Percentiles rank a stretch among this genome's conserved stretches.
Conservation (phyloP, 2,113 vertebrate species). For the Oreotrochilus melanogaster region DNA sequence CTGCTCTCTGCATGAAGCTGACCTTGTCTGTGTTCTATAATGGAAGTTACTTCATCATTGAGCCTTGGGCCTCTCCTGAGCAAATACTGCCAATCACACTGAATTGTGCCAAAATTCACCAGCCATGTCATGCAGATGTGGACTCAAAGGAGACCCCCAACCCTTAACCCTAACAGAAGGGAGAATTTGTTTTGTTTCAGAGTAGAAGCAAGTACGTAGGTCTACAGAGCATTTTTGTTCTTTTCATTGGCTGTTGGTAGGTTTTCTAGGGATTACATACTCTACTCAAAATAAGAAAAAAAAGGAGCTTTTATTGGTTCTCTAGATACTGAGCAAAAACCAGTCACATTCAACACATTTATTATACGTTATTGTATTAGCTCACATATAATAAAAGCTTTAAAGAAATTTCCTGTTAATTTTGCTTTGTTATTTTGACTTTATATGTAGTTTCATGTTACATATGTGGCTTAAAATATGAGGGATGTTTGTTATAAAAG, state of each 20-base stretch:
- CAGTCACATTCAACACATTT: not conserved
- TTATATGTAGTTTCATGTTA: not conserved
- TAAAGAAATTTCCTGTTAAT: not conserved
- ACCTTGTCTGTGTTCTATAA: constrained; percentile 58
- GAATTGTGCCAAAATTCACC: not conserved
- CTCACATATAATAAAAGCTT: not conserved
- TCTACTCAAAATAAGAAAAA: not conserved
- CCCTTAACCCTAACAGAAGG: not conserved
- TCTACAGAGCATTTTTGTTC: not conserved
- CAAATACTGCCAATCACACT: constrained; percentile 6
- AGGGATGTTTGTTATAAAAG: not conserved
- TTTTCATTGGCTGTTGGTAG: not conserved
- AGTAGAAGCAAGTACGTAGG: not conserved
- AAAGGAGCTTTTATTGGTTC: not conserved
- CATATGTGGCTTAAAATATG: not conserved
- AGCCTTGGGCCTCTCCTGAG: constrained; percentile 17
- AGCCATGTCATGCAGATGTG: not conserved
- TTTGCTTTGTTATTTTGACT: not conserved
- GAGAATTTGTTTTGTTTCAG: constrained; percentile 35
- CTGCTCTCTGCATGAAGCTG: constrained; percentile 55
- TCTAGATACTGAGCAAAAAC: not conserved
- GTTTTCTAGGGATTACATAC: not conserved
- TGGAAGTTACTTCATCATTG: constrained; percentile 71
- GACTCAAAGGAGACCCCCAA: constrained; percentile 13
- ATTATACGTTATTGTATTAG: not conserved